Base-by-base conservation (phyloP, 2,888 invertebrate species). In the Luperina nickerlii region DNA sequence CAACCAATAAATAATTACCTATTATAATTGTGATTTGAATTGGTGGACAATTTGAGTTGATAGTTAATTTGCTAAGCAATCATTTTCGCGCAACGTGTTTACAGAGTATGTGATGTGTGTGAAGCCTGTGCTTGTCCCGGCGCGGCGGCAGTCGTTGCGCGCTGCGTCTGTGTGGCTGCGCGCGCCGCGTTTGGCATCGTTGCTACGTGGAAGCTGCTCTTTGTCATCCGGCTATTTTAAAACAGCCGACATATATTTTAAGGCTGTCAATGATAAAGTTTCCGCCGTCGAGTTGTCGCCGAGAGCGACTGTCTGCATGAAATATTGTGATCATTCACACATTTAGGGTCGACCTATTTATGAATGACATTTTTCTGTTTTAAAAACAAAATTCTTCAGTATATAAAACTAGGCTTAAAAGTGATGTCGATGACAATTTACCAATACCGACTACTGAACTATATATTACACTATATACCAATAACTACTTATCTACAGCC, bases 151-250 rank as follows among this genome's bases (percentile, higher is more conserved):
- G 45, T 11, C 11, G 48, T 42, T 8, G 48, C 42, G 57, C 45
- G 24, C 38, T 42, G 27, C 18, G 32, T 60, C 51, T 63, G 11
- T 38, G 62, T 63, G 57, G 18, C 5, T 65, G 84, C 68, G 69
- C 60, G 32, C 70, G 78, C 63, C 67, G 65, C 66, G 3, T 63
- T 89, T 91, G 91, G 90, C 92, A 90, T 87, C 85, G 90, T 91
- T 89, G 90, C 92, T 91, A 92, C 79, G 91, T 91, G 91, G 92
- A 92, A 92, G 91, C 83, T 80, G 76, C 70, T 88, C 76, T 91
- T 91, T 91, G 91, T 92, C 88, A 91, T 86, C 75, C 68, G 74
- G 83, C 88, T 93, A 93, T 92, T 91, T 92, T 90, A 89, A 89
- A 85, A 87, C 69, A 62, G 42, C 54, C 85, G 73, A 75, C 78